A percentile compares a stretch with the other conserved stretches of the same genome.
These are phyloP conservation scores for Drosophila pseudotalamancana DNA, from an alignment of 2,888 invertebrate species.

Conservation along the genomic window DNA sequence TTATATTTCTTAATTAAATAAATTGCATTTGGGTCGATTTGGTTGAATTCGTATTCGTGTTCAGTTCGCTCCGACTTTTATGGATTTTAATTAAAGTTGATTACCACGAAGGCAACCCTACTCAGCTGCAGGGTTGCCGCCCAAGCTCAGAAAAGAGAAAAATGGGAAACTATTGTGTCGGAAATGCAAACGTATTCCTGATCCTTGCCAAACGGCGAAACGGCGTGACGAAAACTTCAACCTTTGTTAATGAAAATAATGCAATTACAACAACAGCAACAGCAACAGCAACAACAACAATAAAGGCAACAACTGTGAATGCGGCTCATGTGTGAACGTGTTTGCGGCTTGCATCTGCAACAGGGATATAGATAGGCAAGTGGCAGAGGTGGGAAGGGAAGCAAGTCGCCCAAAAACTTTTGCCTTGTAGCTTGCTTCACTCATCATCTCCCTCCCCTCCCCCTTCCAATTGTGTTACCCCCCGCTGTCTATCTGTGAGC, in stretches of 20 bases:
- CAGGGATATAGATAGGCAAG: no score
- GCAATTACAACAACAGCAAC: slow-evolving; percentile 57
- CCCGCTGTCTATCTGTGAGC: slow-evolving; percentile 34
- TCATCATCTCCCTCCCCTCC: neutral
- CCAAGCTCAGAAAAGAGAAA: neutral
- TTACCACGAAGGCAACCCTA: slow-evolving; percentile 23
- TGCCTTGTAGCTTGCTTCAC: slow-evolving; percentile 3
- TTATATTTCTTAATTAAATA: slow-evolving; percentile 66
- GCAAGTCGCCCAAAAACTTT: slow-evolving; percentile 49
- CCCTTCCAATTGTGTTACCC: neutral
- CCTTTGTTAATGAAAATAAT: slow-evolving; percentile 79
- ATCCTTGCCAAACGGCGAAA: slow-evolving; percentile 12
- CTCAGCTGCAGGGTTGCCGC: slow-evolving; percentile 4
- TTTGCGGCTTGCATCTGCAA: slow-evolving; percentile 57
- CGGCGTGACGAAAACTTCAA: slow-evolving; percentile 49
- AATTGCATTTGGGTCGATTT: slow-evolving; percentile 55
- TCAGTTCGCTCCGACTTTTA: slow-evolving; percentile 30
- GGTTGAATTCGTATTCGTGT: slow-evolving; percentile 21
- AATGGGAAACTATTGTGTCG: slow-evolving; percentile 43
- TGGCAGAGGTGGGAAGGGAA: neutral
- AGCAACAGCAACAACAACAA: neutral
- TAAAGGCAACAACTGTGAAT: slow-evolving; percentile 24
- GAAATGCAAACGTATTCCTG: slow-evolving; percentile 57
- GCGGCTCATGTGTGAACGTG: slow-evolving; percentile 77
- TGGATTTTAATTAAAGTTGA: slow-evolving; percentile 71